phyloP scores from a whole-genome alignment of 2,888 invertebrate species.

The Parochlus steinenii region DNA sequence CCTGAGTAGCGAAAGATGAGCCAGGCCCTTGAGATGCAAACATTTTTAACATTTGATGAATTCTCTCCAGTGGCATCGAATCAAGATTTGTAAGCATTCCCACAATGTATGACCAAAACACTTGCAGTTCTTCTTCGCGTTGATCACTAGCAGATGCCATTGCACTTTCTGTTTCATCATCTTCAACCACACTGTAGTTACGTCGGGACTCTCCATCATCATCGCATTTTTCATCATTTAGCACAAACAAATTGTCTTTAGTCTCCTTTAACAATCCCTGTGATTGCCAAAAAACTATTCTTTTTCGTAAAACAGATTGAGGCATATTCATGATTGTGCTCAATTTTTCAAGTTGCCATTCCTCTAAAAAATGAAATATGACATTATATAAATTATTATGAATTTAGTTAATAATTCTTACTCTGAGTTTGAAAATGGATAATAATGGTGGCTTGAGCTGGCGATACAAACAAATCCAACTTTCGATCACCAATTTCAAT shows the following conservation, averaged over 20 bases:
- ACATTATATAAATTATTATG: conserved; percentile 11
- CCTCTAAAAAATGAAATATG: conserved; percentile 31
- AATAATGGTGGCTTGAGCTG: conserved; percentile 85
- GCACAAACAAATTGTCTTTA: conserved; percentile 51
- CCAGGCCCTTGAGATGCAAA: conserved; percentile 88
- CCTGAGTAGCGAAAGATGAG: conserved; percentile 74
- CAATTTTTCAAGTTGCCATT: conserved; percentile 77
- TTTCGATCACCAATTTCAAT: conserved; percentile 72
- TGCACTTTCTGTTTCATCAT: conserved; percentile 83
- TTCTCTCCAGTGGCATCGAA: conserved; percentile 75
- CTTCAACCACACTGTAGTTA: conserved; percentile 50
- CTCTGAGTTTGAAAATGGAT: conserved; percentile 82
- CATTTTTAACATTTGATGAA: conserved; percentile 92
- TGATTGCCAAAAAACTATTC: conserved; percentile 89
- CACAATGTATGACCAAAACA: conserved; percentile 91
- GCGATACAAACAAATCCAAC: conserved; percentile 69
- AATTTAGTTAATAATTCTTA: conserved; percentile 23
- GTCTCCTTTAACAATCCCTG: conserved; percentile 71
- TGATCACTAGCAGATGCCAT: conserved; percentile 92
- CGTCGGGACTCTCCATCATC: conserved; percentile 36
- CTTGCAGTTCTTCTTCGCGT: conserved; percentile 59
- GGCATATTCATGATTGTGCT: conserved; percentile 78
- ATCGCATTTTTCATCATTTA: conserved; percentile 49
- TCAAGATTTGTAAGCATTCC: conserved; percentile 94
- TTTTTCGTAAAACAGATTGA: conserved; percentile 62